phyloP scores from a whole-genome alignment of 2,797 vertebrate genomes.

The Clamator glandarius region DNA sequence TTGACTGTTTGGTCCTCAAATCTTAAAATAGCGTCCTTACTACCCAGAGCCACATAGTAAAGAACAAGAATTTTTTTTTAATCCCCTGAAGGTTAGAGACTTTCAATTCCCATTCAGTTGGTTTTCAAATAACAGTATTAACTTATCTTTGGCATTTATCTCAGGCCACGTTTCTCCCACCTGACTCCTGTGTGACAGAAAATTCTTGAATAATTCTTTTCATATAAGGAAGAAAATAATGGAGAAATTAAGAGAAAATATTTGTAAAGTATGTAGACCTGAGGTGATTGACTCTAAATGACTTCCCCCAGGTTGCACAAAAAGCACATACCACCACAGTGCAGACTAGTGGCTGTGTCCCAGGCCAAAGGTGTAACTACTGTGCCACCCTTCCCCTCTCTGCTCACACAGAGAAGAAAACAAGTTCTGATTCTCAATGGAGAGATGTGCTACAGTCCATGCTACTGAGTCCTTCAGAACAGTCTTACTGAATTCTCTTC shows the following conservation, averaged over 20 bases:
- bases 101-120: not conserved
- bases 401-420: not conserved
- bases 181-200: not conserved
- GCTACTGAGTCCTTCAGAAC: not conserved
- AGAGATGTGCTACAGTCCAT: not conserved
- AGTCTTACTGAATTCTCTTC: not conserved
- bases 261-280: not conserved
- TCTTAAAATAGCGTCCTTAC: not conserved
- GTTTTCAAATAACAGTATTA: not conserved
- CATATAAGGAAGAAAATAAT: not conserved
- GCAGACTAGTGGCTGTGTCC: rapidly evolving
- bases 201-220: constrained; percentile 23
- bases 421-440: not conserved
- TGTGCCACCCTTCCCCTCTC: not conserved
- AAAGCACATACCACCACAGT: rapidly evolving
- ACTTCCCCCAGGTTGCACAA: not conserved
- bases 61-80: not conserved
- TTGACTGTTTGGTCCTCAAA: not conserved
- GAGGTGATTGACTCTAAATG: not conserved
- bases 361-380: rapidly evolving
- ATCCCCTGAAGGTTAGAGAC: not conserved
- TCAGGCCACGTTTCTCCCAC: not conserved
- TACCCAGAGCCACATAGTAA: not conserved
- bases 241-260: not conserved
- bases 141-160: not conserved